These are phyloP conservation scores for Psococerastis gibbosa DNA, from an alignment of 2,888 invertebrate genomes.

Conservation along the genomic window DNA sequence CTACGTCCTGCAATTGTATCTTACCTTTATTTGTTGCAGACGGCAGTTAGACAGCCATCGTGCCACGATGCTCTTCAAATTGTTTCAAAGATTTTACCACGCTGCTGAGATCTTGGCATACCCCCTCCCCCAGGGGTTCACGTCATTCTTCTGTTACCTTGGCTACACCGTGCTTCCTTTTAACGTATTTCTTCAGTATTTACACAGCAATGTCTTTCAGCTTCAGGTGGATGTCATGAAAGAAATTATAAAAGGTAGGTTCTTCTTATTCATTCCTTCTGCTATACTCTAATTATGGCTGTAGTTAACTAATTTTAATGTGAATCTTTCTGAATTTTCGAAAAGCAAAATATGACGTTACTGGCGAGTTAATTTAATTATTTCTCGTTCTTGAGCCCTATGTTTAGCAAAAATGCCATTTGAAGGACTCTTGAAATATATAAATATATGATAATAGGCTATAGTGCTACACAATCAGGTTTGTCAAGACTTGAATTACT, in stretches of 20 bases:
- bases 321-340: no score
- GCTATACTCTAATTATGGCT: no score
- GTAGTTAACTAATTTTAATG: no score
- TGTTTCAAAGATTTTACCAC: slow-evolving; percentile 62
- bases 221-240: slow-evolving; percentile 76
- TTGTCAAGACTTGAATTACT: no score
- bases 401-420: no score
- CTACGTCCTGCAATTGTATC: no score
- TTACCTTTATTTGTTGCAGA: slow-evolving; percentile 28
- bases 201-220: slow-evolving; percentile 65
- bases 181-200: slow-evolving; percentile 65
- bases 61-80: slow-evolving; percentile 51
- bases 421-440: no score
- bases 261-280: no score
- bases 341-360: no score
- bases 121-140: slow-evolving; percentile 69
- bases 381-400: background rate
- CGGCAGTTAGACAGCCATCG: slow-evolving; percentile 53
- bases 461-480: no score
- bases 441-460: no score
- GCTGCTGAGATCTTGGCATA: slow-evolving; percentile 64
- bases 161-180: slow-evolving; percentile 61
- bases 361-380: background rate
- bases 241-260: slow-evolving; percentile 54
- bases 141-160: slow-evolving; percentile 73